phyloP scores from a whole-genome alignment of 2,797 vertebrate genomes.

The Gymnocypris eckloni region DNA sequence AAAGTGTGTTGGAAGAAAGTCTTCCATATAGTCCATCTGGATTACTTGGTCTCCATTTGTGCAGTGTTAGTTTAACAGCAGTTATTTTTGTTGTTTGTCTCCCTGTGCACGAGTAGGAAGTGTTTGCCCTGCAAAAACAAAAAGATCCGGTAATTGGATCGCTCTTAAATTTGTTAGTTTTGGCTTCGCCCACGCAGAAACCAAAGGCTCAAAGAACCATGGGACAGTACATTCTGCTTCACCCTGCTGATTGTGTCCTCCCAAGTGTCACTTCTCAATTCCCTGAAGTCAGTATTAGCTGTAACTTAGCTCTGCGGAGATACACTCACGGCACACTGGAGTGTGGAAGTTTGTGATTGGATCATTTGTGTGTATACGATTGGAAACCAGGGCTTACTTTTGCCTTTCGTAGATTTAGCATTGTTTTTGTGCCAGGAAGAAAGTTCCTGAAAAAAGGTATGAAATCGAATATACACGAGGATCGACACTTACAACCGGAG shows the following conservation, averaged over 20 bases:
- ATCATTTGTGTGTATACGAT: background rate
- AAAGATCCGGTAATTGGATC: background rate
- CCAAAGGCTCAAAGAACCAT: conserved; percentile 37
- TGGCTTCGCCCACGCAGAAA: conserved; percentile 20
- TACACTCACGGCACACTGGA: background rate
- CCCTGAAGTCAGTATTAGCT: conserved; percentile 6
- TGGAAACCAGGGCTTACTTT: conserved; percentile 23
- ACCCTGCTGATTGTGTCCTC: conserved; percentile 27
- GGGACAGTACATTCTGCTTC: background rate
- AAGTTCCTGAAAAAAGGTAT: conserved; percentile 39
- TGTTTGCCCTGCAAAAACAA: background rate
- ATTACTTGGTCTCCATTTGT: conserved; percentile 13
- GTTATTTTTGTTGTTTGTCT: conserved; percentile 17
- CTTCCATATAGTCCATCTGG: conserved; percentile 11
- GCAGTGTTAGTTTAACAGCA: conserved; percentile 23
- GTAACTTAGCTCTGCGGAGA: background rate
- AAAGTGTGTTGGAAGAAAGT: background rate
- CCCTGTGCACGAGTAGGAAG: conserved; percentile 2
- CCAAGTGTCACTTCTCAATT: conserved; percentile 26
- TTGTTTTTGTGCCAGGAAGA: conserved; percentile 63
- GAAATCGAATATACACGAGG: conserved; percentile 59
- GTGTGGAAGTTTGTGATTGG: conserved; percentile 19
- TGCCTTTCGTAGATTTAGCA: conserved; percentile 15
- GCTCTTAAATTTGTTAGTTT: conserved; percentile 12
- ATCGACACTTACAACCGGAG: conserved; percentile 13